Evolutionary conservation across 2,888 invertebrate species (phyloP).

Genomic region (Bimastos eiseni): DNA sequence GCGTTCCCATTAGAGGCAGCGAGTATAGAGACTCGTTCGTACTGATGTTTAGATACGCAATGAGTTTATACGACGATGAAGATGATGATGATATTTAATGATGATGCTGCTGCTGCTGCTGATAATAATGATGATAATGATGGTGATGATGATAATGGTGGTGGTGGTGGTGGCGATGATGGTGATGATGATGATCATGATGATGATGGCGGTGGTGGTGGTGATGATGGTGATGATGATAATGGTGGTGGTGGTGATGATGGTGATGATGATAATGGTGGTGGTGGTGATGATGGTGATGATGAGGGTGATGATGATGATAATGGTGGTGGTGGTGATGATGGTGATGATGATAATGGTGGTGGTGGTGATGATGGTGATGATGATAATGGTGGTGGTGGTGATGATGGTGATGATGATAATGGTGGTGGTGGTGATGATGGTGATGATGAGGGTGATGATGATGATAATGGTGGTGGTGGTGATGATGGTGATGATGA

Average conservation of each 20-base stretch:
- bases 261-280: constrained; percentile 31
- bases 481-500: constrained; percentile 13
- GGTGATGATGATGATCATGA: constrained; percentile 20
- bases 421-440: neutral
- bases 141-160: constrained; percentile 26
- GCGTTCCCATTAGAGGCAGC: neutral
- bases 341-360: constrained; percentile 19
- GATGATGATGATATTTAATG: too few species aligned
- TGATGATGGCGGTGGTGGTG: constrained; percentile 24
- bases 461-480: constrained; percentile 18
- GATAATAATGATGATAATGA: constrained; percentile 25
- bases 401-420: constrained; percentile 25
- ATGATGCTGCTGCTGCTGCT: constrained; percentile 22
- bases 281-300: constrained; percentile 23
- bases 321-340: neutral
- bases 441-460: constrained; percentile 21
- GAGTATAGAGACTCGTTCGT: neutral
- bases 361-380: neutral
- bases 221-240: constrained; percentile 4
- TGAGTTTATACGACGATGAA: too few species aligned
- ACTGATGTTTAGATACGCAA: too few species aligned
- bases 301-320: constrained; percentile 24
- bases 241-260: constrained; percentile 7
- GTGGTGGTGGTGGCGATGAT: neutral
- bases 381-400: constrained; percentile 30